Percentiles rank a stretch among this genome's conserved stretches.
phyloP scores from a whole-genome alignment of 2,797 vertebrate genomes.

The Distichodus sexfasciatus region DNA sequence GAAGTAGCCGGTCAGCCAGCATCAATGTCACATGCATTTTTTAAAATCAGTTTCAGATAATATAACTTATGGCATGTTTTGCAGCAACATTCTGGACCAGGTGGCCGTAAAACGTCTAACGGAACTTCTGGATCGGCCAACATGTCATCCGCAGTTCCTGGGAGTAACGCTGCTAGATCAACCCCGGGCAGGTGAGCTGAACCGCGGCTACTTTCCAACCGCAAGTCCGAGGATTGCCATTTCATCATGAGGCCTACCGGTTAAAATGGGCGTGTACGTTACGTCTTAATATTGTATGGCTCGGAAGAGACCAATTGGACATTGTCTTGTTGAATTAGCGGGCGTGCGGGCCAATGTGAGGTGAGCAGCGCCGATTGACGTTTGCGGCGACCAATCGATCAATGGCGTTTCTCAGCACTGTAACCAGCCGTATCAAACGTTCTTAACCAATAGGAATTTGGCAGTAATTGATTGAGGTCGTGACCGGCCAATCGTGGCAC shows the following conservation, averaged over 20 bases:
- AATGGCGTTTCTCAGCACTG: background rate
- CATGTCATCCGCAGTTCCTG: conserved; percentile 70
- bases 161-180: conserved; percentile 71
- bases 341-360: conserved; percentile 47
- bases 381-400: conserved; percentile 21
- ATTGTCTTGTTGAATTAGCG: conserved; percentile 52
- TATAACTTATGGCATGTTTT: conserved; percentile 3
- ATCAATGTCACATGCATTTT: background rate
- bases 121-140: conserved; percentile 73
- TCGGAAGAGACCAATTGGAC: conserved; percentile 28
- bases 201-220: conserved; percentile 16
- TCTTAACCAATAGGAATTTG: conserved; percentile 6
- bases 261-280: conserved; percentile 68
- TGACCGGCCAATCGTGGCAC: conserved; percentile 8
- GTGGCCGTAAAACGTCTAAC: conserved; percentile 79
- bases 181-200: conserved; percentile 72
- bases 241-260: conserved; percentile 75
- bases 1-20: background rate
- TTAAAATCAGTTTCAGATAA: no score
- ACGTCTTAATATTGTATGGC: conserved; percentile 51
- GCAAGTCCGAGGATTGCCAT: conserved; percentile 67
- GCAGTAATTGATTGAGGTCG: background rate
- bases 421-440: background rate
- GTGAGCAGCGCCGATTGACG: conserved; percentile 28
- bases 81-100: conserved; percentile 73